phyloP scores from a whole-genome alignment of 2,888 invertebrate species.

The Stenodera caucasica region DNA sequence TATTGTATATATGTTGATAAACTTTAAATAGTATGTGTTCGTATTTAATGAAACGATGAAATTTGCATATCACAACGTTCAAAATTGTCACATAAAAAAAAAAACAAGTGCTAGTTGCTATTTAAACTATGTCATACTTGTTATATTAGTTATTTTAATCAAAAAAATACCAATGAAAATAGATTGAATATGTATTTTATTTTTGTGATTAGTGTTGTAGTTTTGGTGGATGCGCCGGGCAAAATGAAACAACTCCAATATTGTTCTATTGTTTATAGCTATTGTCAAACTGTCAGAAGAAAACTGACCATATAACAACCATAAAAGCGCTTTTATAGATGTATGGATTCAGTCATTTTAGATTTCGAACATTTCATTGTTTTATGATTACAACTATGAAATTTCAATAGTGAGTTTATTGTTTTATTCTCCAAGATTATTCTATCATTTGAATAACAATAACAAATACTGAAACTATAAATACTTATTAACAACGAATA shows the following conservation, averaged over 20 bases:
- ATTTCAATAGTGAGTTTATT: neutral
- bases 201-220: neutral
- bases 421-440: neutral
- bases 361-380: conserved; percentile 3
- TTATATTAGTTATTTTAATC: neutral
- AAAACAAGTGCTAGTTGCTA: neutral
- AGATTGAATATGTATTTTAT: neutral
- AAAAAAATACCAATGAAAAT: neutral
- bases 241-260: neutral
- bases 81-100: neutral
- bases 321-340: conserved; percentile 3
- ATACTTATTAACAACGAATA: too few species aligned
- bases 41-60: conserved; percentile 2
- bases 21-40: neutral
- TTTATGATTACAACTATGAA: neutral
- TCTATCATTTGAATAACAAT: too few species aligned
- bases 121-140: neutral
- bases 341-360: neutral
- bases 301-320: neutral
- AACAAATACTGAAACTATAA: too few species aligned
- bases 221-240: conserved; percentile 3
- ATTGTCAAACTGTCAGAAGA: neutral
- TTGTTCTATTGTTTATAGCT: neutral
- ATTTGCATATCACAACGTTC: conserved; percentile 1
- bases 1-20: neutral